Conservation (phyloP, 2,888 invertebrate genomes). For the Adelognathus sp. region DNA sequence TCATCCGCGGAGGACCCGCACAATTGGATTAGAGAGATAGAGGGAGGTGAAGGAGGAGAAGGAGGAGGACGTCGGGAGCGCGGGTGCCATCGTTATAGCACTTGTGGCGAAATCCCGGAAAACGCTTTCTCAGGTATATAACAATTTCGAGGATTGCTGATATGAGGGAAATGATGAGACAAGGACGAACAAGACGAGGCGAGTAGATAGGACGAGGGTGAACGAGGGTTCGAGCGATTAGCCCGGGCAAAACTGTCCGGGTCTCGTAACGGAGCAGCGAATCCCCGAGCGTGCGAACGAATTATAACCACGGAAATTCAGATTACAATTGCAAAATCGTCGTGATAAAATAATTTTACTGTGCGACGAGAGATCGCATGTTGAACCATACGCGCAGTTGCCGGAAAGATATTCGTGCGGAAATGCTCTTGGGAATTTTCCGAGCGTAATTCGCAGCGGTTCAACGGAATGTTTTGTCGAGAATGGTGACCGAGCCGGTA, state of each 20-base stretch:
- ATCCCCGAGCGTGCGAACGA: background rate
- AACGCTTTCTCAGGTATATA: conserved; percentile 25
- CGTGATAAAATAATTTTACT: conserved; percentile 45
- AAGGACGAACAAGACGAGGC: background rate
- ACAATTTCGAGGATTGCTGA: conserved; percentile 40
- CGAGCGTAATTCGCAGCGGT: conserved; percentile 40
- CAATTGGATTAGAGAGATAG: conserved; percentile 31
- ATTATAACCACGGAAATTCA: conserved; percentile 48
- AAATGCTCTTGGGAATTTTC: conserved; percentile 36
- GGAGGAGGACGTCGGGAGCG: background rate
- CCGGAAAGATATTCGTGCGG: background rate
- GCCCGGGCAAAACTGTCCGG: conserved; percentile 31
- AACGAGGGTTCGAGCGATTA: conserved; percentile 23
- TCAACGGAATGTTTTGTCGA: conserved; percentile 42
- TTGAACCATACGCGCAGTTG: background rate
- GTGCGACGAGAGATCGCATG: conserved; percentile 11
- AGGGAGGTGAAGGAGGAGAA: background rate
- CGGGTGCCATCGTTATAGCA: background rate
- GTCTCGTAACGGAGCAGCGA: too few species aligned
- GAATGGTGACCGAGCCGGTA: conserved; percentile 9
- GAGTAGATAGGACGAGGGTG: background rate
- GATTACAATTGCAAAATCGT: conserved; percentile 47
- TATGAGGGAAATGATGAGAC: conserved; percentile 26
- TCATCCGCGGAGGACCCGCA: background rate
- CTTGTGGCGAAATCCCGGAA: background rate